Percentiles rank a stretch among this genome's conserved stretches.
phyloP scores from a whole-genome alignment of 2,113 vertebrate species.

The Vulpes ferrilata region DNA sequence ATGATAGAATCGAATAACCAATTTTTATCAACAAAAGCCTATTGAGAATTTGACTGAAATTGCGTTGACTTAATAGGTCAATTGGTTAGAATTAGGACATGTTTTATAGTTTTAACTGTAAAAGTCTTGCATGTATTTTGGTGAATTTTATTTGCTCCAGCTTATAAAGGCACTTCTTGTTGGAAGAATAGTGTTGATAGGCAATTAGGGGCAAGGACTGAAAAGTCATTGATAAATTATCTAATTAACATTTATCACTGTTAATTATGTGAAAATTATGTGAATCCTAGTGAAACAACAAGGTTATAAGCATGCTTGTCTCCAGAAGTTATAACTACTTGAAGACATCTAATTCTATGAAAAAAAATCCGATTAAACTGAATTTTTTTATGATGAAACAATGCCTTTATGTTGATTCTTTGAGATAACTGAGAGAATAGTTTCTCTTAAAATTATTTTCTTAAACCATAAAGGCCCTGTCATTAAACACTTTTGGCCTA shows the following conservation, averaged over 20 bases:
- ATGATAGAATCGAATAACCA: background rate
- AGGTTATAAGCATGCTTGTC: background rate
- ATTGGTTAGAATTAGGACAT: background rate
- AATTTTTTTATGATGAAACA: background rate
- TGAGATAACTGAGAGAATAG: background rate
- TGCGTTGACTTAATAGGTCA: background rate
- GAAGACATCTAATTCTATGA: background rate
- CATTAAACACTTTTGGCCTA: background rate
- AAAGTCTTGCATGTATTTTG: background rate
- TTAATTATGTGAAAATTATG: background rate
- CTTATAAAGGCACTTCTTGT: background rate
- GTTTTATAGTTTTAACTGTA: background rate
- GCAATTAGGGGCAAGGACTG: background rate
- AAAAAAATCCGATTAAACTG: background rate
- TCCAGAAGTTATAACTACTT: background rate
- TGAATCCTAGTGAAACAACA: background rate
- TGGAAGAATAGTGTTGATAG: background rate
- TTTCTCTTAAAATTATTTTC: background rate
- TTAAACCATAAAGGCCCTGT: background rate
- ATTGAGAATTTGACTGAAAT: background rate
- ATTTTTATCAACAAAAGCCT: background rate
- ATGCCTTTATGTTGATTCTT: background rate
- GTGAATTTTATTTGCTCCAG: background rate
- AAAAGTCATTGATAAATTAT: background rate
- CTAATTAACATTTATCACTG: background rate